phyloP scores from a whole-genome alignment of 2,113 vertebrate species.

The Plecturocebus donacophilus region DNA sequence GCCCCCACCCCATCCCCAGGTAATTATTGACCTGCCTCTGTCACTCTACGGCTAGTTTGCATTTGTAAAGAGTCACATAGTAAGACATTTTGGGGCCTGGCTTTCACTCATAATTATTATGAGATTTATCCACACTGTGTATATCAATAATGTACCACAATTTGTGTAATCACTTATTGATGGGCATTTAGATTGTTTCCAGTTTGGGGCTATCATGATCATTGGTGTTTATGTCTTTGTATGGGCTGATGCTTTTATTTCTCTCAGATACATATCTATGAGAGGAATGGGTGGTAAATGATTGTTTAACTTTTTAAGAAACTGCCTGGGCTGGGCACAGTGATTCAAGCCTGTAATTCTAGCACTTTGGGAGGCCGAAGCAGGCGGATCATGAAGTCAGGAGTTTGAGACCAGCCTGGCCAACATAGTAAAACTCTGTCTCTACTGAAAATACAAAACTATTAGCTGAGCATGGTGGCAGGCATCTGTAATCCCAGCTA shows the following conservation, averaged over 20 bases:
- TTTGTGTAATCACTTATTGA: neutral
- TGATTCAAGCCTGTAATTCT: too few species aligned
- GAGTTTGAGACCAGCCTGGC: too few species aligned
- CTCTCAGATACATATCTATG: neutral
- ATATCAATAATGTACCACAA: neutral
- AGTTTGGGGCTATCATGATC: neutral
- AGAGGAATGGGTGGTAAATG: neutral
- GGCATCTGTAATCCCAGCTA: too few species aligned
- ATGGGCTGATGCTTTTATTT: neutral
- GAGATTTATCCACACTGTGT: neutral
- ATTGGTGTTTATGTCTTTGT: neutral
- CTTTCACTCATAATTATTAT: neutral
- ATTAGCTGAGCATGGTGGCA: too few species aligned
- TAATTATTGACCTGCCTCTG: neutral
- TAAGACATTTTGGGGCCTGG: neutral
- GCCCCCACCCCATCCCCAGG: neutral
- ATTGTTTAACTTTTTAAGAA: neutral
- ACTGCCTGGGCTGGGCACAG: neutral
- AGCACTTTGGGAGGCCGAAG: too few species aligned
- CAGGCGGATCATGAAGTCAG: too few species aligned
- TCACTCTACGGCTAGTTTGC: neutral
- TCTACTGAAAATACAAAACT: too few species aligned
- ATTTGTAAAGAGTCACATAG: neutral
- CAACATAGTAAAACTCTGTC: too few species aligned
- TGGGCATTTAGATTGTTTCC: neutral